Evolutionary conservation across 2,113 vertebrate species (phyloP).

Genomic region (Synchiropus splendidus): DNA sequence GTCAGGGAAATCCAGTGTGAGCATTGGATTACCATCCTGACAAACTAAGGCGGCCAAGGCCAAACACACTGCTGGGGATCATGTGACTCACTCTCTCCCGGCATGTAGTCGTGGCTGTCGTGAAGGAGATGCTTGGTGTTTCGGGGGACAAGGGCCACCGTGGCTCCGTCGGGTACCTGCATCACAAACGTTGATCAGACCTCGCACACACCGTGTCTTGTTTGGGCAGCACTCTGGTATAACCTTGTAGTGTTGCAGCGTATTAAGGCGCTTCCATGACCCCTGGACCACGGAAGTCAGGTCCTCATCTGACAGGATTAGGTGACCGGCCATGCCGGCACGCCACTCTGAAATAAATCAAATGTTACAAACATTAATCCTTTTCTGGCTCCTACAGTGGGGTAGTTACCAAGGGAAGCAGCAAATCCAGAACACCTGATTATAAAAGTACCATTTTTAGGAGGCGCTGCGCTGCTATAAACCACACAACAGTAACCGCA

Average conservation of each 20-base stretch:
- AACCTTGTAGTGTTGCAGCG: constrained; percentile 95
- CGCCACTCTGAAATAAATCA: constrained; percentile 77
- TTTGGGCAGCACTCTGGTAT: not conserved
- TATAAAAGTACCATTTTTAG: no score
- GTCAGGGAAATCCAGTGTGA: no score
- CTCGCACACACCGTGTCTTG: no score
- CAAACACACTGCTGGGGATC: no score
- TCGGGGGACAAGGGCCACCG: constrained; percentile 84
- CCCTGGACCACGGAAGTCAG: constrained; percentile 91
- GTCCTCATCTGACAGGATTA: constrained; percentile 95
- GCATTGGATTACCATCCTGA: no score
- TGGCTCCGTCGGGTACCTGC: constrained; percentile 91
- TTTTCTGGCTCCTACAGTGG: not conserved
- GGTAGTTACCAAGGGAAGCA: no score
- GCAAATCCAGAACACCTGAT: no score
- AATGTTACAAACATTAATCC: not conserved
- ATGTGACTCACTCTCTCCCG: constrained; percentile 87
- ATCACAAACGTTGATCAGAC: not conserved
- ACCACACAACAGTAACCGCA: no score
- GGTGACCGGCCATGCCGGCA: constrained; percentile 86
- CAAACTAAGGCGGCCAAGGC: no score
- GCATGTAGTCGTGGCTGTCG: constrained; percentile 91
- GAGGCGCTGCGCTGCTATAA: no score
- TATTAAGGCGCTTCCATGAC: constrained; percentile 91
- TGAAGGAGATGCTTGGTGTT: constrained; percentile 84